Conservation (phyloP, 1,140 invertebrate genomes). For the Rhyacophila brunnea region DNA sequence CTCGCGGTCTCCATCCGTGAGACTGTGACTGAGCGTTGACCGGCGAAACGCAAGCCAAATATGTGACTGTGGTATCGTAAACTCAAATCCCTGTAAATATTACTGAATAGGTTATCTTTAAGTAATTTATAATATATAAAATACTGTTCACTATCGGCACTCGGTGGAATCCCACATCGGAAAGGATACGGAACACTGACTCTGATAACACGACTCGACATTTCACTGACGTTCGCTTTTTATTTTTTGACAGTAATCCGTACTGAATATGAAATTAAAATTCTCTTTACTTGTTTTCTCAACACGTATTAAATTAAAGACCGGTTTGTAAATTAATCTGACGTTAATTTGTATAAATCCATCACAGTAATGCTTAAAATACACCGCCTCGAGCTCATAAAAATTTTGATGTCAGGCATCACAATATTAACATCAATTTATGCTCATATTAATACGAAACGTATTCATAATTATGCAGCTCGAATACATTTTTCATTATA, state of each 20-base stretch:
- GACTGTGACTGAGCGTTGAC: slow-evolving; percentile 54
- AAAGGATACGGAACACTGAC: not conserved
- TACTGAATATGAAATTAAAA: too few species aligned
- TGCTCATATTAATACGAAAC: too few species aligned
- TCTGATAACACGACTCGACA: not conserved
- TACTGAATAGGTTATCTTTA: slow-evolving; percentile 18
- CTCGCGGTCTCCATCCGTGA: slow-evolving; percentile 66
- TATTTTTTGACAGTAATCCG: too few species aligned
- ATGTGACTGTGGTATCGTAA: slow-evolving; percentile 34
- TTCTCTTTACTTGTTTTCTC: too few species aligned
- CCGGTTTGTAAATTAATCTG: not conserved
- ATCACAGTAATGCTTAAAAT: too few species aligned
- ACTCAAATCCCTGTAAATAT: slow-evolving; percentile 30
- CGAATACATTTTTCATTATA: too few species aligned
- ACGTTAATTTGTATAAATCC: too few species aligned
- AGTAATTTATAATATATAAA: slow-evolving; percentile 19
- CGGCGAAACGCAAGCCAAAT: slow-evolving; percentile 34
- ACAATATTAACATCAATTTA: too few species aligned
- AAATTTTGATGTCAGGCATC: too few species aligned
- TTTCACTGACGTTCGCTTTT: not conserved
- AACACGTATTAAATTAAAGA: not conserved
- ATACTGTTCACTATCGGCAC: slow-evolving; percentile 14
- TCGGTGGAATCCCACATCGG: not conserved
- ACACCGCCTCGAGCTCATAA: too few species aligned
- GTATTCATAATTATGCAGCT: too few species aligned